Conservation (phyloP, 2,797 vertebrate genomes). For the Dermochelys coriacea region DNA sequence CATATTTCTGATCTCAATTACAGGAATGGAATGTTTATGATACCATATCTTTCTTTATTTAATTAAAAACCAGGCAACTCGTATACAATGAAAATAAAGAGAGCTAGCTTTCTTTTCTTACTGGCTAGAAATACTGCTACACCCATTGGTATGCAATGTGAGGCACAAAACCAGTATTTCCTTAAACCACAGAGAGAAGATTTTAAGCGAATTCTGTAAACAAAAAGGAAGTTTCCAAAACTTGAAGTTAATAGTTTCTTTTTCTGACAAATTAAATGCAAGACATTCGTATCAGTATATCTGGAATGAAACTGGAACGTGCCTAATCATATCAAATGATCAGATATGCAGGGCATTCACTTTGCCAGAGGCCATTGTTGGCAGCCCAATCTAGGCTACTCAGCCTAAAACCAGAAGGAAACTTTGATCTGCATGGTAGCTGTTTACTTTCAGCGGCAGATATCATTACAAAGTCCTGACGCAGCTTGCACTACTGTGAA, state of each 20-base stretch:
- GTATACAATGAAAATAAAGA: not conserved
- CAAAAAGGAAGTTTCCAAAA: not conserved
- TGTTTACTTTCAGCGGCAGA: not conserved
- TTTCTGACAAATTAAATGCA: not conserved
- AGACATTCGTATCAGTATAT: not conserved
- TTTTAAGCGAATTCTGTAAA: not conserved
- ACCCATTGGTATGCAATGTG: accelerated
- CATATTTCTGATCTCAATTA: not conserved
- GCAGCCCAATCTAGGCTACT: not conserved
- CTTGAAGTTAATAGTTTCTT: not conserved
- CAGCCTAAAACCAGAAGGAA: not conserved
- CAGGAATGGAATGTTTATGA: not conserved
- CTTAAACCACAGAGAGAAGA: not conserved
- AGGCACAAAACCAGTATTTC: not conserved
- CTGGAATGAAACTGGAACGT: conserved; percentile 27
- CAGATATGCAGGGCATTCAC: not conserved
- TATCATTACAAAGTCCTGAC: not conserved
- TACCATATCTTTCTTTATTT: not conserved
- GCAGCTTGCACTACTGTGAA: not conserved
- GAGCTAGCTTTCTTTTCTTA: not conserved
- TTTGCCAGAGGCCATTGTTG: not conserved
- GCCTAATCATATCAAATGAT: not conserved
- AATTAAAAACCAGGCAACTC: not conserved
- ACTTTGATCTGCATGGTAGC: not conserved
- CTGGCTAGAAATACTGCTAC: not conserved